Evolutionary conservation across 2,888 invertebrate genomes (phyloP).

Genomic region (Callimorpha dominula): DNA sequence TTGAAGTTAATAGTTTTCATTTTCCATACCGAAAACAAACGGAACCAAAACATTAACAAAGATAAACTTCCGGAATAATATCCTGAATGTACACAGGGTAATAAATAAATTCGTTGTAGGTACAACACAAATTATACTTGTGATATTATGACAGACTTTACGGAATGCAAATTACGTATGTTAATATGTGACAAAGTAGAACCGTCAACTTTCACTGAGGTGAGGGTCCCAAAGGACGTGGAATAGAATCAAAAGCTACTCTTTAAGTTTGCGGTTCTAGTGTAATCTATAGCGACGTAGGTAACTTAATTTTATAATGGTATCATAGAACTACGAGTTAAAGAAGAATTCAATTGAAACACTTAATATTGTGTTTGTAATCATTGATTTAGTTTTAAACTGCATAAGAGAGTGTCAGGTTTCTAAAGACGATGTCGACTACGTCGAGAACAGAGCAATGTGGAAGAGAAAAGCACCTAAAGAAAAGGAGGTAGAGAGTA

Average conservation of each 20-base stretch:
- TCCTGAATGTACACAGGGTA: background rate
- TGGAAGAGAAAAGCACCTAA: no score
- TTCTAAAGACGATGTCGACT: no score
- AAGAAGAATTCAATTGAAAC: background rate
- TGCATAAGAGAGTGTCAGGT: no score
- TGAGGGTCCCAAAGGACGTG: constrained; percentile 58
- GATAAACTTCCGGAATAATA: background rate
- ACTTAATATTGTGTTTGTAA: background rate
- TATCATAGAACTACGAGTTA: background rate
- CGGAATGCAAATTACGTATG: constrained; percentile 47
- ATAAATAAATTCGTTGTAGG: background rate
- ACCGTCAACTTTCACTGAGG: constrained; percentile 57
- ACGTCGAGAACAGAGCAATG: no score
- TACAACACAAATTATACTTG: background rate
- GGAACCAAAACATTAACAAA: no score
- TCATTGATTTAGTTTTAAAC: no score
- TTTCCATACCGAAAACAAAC: no score
- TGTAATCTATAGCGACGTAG: background rate
- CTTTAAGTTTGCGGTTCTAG: constrained; percentile 50
- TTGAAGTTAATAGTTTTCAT: no score
- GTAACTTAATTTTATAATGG: background rate
- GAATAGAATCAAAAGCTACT: constrained; percentile 57
- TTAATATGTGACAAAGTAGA: constrained; percentile 46
- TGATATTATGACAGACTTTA: constrained; percentile 13
- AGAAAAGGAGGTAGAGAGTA: no score